phyloP scores from a whole-genome alignment of 2,113 vertebrate species.

The Carassius carassius region DNA sequence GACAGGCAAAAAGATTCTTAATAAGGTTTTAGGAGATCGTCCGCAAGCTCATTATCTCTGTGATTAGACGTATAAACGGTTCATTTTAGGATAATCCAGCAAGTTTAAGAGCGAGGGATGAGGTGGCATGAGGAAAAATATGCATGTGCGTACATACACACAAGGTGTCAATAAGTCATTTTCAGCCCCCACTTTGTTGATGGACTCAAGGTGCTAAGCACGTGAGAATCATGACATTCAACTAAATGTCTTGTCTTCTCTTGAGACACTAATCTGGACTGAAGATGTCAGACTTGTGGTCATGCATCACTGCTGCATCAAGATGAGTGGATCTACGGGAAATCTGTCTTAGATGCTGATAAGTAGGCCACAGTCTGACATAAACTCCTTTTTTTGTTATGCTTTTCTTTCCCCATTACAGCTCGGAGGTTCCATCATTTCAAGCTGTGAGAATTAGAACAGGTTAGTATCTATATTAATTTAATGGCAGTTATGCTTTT shows the following conservation, averaged over 20 bases:
- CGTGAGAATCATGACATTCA: constrained; percentile 22
- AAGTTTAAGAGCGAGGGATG: constrained; percentile 37
- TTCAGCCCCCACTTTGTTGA: not conserved
- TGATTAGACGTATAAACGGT: constrained; percentile 74
- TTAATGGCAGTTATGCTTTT: not conserved
- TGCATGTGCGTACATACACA: not conserved
- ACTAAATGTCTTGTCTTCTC: constrained; percentile 18
- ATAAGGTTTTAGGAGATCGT: constrained; percentile 49
- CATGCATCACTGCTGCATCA: constrained; percentile 42
- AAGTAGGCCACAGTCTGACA: constrained; percentile 33
- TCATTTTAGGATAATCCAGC: constrained; percentile 67
- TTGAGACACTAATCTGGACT: constrained; percentile 34
- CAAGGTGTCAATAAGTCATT: not conserved
- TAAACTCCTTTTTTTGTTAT: constrained; percentile 29
- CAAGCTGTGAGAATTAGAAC: constrained; percentile 76
- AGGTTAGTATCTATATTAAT: constrained; percentile 67
- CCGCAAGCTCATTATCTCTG: constrained; percentile 61
- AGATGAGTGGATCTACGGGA: constrained; percentile 47
- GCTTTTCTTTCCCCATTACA: constrained; percentile 60
- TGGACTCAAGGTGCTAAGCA: constrained; percentile 37
- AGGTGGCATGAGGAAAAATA: not conserved
- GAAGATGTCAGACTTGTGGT: constrained; percentile 26
- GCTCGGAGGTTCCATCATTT: constrained; percentile 70
- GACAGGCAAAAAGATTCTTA: constrained; percentile 41
- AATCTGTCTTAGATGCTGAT: constrained; percentile 45